phyloP scores from a whole-genome alignment of 2,797 vertebrate genomes.

The Peromyscus eremicus region DNA sequence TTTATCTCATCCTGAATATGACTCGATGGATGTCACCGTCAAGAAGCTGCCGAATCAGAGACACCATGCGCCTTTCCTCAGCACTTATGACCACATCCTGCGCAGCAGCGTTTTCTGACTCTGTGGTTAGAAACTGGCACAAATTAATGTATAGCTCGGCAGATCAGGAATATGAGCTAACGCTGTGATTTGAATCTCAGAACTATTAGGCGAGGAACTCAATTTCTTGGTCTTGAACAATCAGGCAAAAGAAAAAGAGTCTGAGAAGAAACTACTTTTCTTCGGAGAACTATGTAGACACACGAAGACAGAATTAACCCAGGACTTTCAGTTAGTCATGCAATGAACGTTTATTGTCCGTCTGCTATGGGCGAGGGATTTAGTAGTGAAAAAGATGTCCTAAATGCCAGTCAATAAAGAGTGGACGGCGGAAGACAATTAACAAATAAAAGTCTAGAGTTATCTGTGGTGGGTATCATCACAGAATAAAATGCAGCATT shows the following conservation, averaged over 20 bases:
- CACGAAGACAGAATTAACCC: not conserved
- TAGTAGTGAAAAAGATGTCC: conserved; percentile 4
- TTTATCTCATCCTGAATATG: conserved; percentile 61
- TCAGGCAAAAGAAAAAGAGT: conserved; percentile 22
- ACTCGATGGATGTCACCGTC: conserved; percentile 71
- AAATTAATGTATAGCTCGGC: conserved; percentile 72
- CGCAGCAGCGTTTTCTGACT: conserved; percentile 80
- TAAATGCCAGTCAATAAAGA: conserved; percentile 26
- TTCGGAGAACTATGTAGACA: conserved; percentile 20
- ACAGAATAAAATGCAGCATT: conserved; percentile 49
- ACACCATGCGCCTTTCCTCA: conserved; percentile 75
- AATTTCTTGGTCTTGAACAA: conserved; percentile 32
- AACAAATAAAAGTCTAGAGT: conserved; percentile 25
- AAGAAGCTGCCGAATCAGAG: conserved; percentile 66
- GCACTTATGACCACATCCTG: conserved; percentile 85
- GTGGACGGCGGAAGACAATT: not conserved
- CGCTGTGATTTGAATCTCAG: conserved; percentile 85
- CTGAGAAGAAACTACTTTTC: not conserved
- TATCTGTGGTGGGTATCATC: not conserved
- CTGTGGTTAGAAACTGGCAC: conserved; percentile 85
- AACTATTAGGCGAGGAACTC: conserved; percentile 53
- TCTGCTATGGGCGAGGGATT: not conserved
- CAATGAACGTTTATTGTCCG: not conserved
- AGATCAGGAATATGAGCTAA: conserved; percentile 78
- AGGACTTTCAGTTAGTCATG: conserved; percentile 7